Evolutionary conservation across 35 echinoderm and acorn worm genomes (phyloP).

Genomic region (Apostichopus californicus): DNA sequence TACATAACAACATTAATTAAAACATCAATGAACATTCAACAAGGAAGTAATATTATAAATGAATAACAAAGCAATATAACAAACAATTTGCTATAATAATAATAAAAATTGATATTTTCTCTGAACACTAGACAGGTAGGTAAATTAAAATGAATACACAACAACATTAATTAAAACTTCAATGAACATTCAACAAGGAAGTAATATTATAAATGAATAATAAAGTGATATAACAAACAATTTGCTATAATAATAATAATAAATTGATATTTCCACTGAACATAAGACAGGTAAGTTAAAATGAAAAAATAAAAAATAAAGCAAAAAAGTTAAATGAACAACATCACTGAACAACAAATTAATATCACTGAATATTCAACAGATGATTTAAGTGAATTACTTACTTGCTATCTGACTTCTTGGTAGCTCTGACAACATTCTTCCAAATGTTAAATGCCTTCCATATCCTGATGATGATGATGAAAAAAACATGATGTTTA

Average conservation of each 20-base stretch:
- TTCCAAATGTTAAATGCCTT: conserved; percentile 98
- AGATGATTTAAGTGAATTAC: not conserved
- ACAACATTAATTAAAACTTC: not conserved
- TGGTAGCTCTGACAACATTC: conserved; percentile 79
- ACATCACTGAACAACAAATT: not conserved
- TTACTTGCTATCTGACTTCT: conserved; percentile 86
- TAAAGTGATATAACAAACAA: too few species aligned
- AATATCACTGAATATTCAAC: not conserved
- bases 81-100: too few species aligned
- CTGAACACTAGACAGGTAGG: not conserved
- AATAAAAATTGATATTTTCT: not conserved
- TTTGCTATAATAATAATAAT: too few species aligned
- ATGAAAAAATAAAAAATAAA: too few species aligned
- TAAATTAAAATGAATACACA: not conserved
- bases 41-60: not conserved
- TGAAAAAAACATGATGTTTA: too few species aligned
- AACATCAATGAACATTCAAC: not conserved
- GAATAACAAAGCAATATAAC: too few species aligned
- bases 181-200: not conserved
- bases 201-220: too few species aligned
- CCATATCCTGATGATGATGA: conserved; percentile 81
- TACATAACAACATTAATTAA: not conserved
- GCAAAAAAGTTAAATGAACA: not conserved
- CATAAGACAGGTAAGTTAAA: not conserved
- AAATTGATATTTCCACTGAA: not conserved